These are phyloP conservation scores for Coryphaenoides rupestris DNA, from an alignment of 2,113 vertebrate genomes.

Conservation along the genomic window DNA sequence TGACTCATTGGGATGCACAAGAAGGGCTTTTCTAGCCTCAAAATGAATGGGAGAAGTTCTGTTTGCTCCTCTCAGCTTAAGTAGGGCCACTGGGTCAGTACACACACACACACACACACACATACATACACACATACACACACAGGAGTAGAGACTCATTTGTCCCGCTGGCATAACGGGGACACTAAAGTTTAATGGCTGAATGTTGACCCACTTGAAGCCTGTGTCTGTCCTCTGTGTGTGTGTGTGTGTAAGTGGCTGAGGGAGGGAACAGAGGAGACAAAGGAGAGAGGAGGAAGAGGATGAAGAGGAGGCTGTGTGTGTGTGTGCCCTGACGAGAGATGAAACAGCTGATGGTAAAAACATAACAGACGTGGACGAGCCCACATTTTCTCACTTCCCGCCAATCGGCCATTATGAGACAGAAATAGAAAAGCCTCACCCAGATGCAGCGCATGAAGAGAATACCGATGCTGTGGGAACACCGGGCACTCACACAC, in stretches of 20 bases:
- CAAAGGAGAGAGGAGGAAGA: background rate
- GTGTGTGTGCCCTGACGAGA: slow-evolving; percentile 40
- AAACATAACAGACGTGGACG: slow-evolving; percentile 21
- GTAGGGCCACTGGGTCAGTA: background rate
- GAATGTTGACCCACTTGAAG: slow-evolving; percentile 54
- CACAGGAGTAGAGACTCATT: slow-evolving; percentile 23
- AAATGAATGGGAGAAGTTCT: slow-evolving; percentile 39
- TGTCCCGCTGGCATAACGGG: slow-evolving; percentile 40
- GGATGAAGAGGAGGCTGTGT: slow-evolving; percentile 15
- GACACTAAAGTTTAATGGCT: slow-evolving; percentile 36
- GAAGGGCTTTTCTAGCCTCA: slow-evolving; percentile 28
- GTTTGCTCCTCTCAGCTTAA: slow-evolving; percentile 36
- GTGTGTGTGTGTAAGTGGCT: slow-evolving; percentile 17
- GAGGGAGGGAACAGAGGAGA: slow-evolving; percentile 19
- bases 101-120: background rate
- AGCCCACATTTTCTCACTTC: slow-evolving; percentile 41
- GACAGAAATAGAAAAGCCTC: slow-evolving; percentile 49
- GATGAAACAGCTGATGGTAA: slow-evolving; percentile 57
- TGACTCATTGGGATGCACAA: slow-evolving; percentile 53
- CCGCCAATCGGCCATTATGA: background rate
- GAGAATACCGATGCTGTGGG: background rate
- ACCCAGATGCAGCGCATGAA: slow-evolving; percentile 6
- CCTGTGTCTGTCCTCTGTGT: slow-evolving; percentile 30
- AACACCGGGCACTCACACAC: background rate
- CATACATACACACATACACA: background rate